A percentile compares a stretch with the other conserved stretches of the same genome.
Conservation (phyloP, 2,113 vertebrate genomes). For the Tretioscincus oriximinensis region DNA sequence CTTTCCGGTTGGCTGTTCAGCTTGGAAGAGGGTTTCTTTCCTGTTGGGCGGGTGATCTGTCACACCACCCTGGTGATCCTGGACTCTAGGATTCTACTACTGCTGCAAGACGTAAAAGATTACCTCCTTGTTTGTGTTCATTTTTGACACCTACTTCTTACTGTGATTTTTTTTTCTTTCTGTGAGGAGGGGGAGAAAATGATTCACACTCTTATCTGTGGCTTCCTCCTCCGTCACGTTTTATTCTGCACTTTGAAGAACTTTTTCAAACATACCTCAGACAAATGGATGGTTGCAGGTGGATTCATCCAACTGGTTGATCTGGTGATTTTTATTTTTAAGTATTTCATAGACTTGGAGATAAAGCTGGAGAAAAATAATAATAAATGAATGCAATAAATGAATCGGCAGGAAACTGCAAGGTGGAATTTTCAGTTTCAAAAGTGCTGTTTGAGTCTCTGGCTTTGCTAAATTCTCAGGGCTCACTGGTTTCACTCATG, state of each 20-base stretch:
- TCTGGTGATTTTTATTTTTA: background rate
- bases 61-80: background rate
- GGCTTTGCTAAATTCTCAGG: background rate
- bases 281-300: background rate
- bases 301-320: background rate
- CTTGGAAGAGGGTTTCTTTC: background rate
- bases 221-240: constrained; percentile 37
- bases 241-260: constrained; percentile 56
- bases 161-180: constrained; percentile 49
- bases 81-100: background rate
- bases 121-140: constrained; percentile 51
- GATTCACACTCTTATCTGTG: constrained; percentile 21
- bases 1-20: background rate
- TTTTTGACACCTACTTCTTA: constrained; percentile 63
- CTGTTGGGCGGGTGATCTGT: background rate
- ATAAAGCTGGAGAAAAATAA: background rate
- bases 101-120: constrained; percentile 40
- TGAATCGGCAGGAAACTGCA: background rate
- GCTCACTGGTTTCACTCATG: no score
- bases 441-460: background rate
- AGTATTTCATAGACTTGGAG: background rate
- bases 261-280: constrained; percentile 59
- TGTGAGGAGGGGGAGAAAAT: background rate
- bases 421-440: background rate
- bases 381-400: background rate